Conservation (phyloP, 2,888 invertebrate genomes). For the Dascillus cervinus region DNA sequence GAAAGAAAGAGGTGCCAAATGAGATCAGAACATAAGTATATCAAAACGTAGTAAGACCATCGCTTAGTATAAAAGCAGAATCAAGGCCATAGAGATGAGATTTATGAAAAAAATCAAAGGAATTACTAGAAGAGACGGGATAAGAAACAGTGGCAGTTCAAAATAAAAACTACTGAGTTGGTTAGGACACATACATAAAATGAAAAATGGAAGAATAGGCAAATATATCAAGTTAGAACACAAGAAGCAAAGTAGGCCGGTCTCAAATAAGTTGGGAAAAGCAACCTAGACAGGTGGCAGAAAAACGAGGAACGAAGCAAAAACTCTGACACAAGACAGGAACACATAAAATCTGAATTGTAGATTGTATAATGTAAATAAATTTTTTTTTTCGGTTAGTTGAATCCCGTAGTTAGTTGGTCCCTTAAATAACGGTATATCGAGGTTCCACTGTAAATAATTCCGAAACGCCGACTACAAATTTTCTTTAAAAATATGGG, state of each 20-base stretch:
- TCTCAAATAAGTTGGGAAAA: constrained; percentile 4
- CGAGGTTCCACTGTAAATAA: too few species aligned
- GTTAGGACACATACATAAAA: constrained; percentile 3
- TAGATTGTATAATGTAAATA: too few species aligned
- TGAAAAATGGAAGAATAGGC: constrained; percentile 2
- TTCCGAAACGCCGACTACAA: too few species aligned
- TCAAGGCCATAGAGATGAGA: constrained; percentile 5
- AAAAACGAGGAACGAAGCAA: constrained; percentile 7
- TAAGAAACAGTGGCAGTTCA: too few species aligned
- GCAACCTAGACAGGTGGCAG: constrained; percentile 4
- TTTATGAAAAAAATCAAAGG: constrained; percentile 4
- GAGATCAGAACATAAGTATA: constrained; percentile 7
- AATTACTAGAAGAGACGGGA: constrained; percentile 3
- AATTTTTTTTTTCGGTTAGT: too few species aligned
- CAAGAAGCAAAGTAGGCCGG: constrained; percentile 4
- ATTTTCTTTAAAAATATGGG: too few species aligned
- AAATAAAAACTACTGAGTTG: constrained; percentile 5
- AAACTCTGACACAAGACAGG: constrained; percentile 2
- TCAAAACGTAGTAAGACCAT: constrained; percentile 3
- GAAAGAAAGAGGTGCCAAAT: constrained; percentile 6
- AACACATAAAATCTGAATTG: constrained; percentile 4
- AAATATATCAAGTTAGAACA: constrained; percentile 4
- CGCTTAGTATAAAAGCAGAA: constrained; percentile 4
- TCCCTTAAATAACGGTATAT: too few species aligned
- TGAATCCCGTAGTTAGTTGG: too few species aligned